A percentile compares a stretch with the other conserved stretches of the same genome.
Evolutionary conservation across 2,113 vertebrate genomes (phyloP).

Genomic region (Oryzias woworae): DNA sequence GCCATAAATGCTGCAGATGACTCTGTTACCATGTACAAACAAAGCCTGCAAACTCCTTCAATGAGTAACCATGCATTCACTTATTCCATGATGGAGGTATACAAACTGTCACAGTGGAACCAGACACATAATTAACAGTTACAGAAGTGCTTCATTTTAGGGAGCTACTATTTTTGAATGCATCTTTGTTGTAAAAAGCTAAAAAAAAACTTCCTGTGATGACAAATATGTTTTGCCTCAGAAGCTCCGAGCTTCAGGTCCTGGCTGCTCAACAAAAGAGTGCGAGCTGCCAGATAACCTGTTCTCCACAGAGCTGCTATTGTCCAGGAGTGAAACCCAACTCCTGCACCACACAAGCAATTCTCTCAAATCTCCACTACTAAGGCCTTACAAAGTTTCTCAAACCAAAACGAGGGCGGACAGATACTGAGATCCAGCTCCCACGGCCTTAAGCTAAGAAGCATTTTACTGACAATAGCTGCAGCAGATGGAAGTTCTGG

Average conservation of each 20-base stretch:
- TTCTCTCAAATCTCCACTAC: slow-evolving; percentile 34
- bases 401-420: slow-evolving; percentile 37
- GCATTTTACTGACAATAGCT: slow-evolving; percentile 50
- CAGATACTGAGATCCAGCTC: slow-evolving; percentile 39
- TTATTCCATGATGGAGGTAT: slow-evolving; percentile 43
- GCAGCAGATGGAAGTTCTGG: slow-evolving; percentile 72
- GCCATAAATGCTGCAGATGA: slow-evolving; percentile 64
- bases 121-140: slow-evolving; percentile 33
- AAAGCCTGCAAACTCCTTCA: slow-evolving; percentile 58
- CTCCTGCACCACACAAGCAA: slow-evolving; percentile 37
- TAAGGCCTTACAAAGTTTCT: slow-evolving; percentile 57
- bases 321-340: slow-evolving; percentile 66
- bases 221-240: slow-evolving; percentile 34
- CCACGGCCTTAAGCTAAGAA: slow-evolving; percentile 40
- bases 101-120: slow-evolving; percentile 25
- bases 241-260: slow-evolving; percentile 29
- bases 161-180: slow-evolving; percentile 13
- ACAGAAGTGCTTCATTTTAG: slow-evolving; percentile 25
- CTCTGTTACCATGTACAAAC: slow-evolving; percentile 64
- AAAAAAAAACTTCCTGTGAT: slow-evolving; percentile 30
- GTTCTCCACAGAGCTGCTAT: slow-evolving; percentile 61
- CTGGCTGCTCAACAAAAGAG: slow-evolving; percentile 33
- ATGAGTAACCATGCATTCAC: slow-evolving; percentile 65
- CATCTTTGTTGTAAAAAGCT: slow-evolving; percentile 4
- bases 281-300: slow-evolving; percentile 50